These are phyloP conservation scores for Dromococcyx pavoninus DNA, from an alignment of 2,797 vertebrate species.

Conservation along the genomic window DNA sequence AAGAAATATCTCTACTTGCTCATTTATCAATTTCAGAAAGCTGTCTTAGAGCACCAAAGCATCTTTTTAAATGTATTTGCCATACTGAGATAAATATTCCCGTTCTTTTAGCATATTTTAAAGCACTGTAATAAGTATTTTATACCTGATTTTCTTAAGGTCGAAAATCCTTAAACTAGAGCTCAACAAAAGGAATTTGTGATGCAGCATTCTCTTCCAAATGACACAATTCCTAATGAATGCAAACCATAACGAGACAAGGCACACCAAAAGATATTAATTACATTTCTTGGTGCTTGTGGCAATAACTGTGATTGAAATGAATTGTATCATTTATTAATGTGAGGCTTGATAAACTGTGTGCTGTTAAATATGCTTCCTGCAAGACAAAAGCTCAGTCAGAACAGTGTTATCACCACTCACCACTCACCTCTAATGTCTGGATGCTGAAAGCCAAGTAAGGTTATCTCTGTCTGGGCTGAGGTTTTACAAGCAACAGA, in stretches of 20 bases:
- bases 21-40: background rate
- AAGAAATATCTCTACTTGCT: background rate
- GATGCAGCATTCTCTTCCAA: background rate
- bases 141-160: background rate
- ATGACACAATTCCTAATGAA: background rate
- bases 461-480: background rate
- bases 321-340: conserved; percentile 22
- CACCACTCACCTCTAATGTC: background rate
- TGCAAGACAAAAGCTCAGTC: background rate
- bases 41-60: background rate
- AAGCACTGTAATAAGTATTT: background rate
- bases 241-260: background rate
- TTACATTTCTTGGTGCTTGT: conserved; percentile 25
- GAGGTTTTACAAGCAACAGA: background rate
- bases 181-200: background rate
- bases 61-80: background rate
- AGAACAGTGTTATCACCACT: background rate
- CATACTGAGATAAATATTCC: background rate
- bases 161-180: background rate
- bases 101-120: background rate
- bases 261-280: background rate
- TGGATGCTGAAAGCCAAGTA: background rate
- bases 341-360: background rate
- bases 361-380: background rate
- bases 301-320: conserved; percentile 22